These are phyloP conservation scores for Drosophila kanekoi DNA, from an alignment of 2,888 invertebrate species.

Conservation along the genomic window DNA sequence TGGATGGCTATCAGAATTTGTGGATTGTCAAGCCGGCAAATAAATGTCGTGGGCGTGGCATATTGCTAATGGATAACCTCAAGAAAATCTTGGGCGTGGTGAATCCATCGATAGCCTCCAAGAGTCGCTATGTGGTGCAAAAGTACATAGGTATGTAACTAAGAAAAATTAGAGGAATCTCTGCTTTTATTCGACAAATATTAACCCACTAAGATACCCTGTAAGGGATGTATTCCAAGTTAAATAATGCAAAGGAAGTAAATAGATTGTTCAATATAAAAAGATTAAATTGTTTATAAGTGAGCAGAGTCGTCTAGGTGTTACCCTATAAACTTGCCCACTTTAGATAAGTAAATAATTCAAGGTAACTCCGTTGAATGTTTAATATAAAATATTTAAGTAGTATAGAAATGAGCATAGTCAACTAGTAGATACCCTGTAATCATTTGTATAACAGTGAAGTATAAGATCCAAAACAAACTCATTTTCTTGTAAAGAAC, in stretches of 20 bases:
- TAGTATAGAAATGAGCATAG: no score
- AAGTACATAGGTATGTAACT: slow-evolving; percentile 94
- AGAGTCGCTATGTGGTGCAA: slow-evolving; percentile 95
- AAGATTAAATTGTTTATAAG: no score
- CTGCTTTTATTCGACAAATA: background rate
- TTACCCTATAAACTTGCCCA: background rate
- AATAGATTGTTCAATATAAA: no score
- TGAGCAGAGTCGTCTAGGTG: no score
- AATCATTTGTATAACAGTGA: background rate
- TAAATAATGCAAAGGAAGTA: no score
- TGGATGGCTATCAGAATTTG: slow-evolving; percentile 94
- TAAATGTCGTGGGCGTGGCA: slow-evolving; percentile 96
- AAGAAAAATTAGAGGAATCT: no score
- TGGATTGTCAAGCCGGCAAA: slow-evolving; percentile 99
- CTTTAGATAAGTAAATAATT: no score
- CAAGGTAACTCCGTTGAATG: no score
- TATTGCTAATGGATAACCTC: slow-evolving; percentile 93
- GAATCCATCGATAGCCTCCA: slow-evolving; percentile 89
- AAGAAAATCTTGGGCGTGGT: slow-evolving; percentile 92
- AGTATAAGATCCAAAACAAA: background rate
- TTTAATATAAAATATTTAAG: no score
- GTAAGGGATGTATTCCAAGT: no score
- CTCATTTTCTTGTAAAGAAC: background rate
- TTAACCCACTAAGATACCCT: background rate
- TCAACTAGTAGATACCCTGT: background rate